A percentile compares a stretch with the other conserved stretches of the same genome.
Conservation (phyloP, 2,797 vertebrate genomes). For the Eptatretus atami region DNA sequence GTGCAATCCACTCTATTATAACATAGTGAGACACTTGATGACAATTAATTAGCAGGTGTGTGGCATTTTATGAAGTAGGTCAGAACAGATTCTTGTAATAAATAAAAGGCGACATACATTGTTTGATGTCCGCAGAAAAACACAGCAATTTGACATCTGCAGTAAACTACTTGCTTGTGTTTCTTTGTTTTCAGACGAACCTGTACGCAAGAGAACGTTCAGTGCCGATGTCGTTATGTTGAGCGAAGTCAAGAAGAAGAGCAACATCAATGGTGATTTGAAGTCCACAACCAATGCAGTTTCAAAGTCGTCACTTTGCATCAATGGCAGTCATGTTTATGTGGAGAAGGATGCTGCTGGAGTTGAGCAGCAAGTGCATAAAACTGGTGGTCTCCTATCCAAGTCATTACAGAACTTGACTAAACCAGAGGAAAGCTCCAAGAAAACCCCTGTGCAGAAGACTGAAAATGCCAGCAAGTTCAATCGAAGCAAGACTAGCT, state of each 20-base stretch:
- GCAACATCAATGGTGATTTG: slow-evolving; percentile 20
- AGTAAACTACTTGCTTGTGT: too few relatives aligned
- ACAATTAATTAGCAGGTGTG: too few relatives aligned
- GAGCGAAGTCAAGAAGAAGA: slow-evolving; percentile 11
- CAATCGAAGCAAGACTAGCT: background rate
- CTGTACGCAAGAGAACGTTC: background rate
- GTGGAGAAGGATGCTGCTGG: slow-evolving; percentile 16
- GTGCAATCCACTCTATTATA: too few relatives aligned
- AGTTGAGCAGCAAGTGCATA: slow-evolving; percentile 7
- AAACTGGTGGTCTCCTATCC: slow-evolving; percentile 12
- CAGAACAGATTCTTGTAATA: too few relatives aligned
- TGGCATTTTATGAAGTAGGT: too few relatives aligned
- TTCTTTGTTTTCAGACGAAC: background rate
- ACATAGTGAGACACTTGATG: too few relatives aligned
- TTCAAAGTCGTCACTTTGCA: slow-evolving; percentile 31
- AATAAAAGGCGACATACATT: too few relatives aligned
- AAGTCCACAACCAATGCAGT: slow-evolving; percentile 25
- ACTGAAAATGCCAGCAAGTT: background rate
- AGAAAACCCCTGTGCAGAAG: slow-evolving; percentile 10
- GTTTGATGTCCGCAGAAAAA: too few relatives aligned
- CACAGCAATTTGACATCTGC: too few relatives aligned
- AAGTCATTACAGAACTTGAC: slow-evolving; percentile 23
- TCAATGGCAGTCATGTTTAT: slow-evolving; percentile 52
- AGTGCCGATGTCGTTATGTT: background rate
- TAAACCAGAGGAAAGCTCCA: slow-evolving; percentile 13